phyloP scores from a whole-genome alignment of 2,888 invertebrate species.

The Leucophenga montana region DNA sequence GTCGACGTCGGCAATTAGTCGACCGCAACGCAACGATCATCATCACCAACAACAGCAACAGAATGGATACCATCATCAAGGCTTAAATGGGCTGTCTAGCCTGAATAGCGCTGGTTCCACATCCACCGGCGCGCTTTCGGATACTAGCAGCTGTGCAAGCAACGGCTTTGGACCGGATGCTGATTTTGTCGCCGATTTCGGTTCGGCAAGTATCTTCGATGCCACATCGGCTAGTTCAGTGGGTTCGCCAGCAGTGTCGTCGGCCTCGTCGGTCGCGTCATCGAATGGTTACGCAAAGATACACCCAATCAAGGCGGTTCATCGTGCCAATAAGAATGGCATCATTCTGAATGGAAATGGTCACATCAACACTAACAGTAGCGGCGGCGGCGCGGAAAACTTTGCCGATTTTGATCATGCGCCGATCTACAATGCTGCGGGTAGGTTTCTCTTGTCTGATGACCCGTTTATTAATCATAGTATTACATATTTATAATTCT shows the following conservation, averaged over 20 bases:
- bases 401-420: slow-evolving; percentile 85
- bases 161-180: slow-evolving; percentile 73
- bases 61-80: slow-evolving; percentile 45
- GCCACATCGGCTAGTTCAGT: slow-evolving; percentile 73
- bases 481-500: slow-evolving; percentile 19
- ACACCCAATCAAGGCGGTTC: slow-evolving; percentile 64
- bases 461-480: background rate
- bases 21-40: slow-evolving; percentile 66
- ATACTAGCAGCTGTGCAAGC: slow-evolving; percentile 70
- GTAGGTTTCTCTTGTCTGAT: slow-evolving; percentile 64
- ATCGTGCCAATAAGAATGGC: slow-evolving; percentile 40
- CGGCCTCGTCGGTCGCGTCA: slow-evolving; percentile 58
- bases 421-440: slow-evolving; percentile 78
- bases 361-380: slow-evolving; percentile 30
- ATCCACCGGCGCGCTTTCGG: slow-evolving; percentile 67
- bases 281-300: slow-evolving; percentile 71
- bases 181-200: slow-evolving; percentile 81
- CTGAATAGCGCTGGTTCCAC: slow-evolving; percentile 67
- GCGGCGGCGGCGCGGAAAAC: slow-evolving; percentile 69
- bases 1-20: slow-evolving; percentile 67
- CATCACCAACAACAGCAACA: slow-evolving; percentile 45
- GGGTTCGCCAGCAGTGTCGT: slow-evolving; percentile 61
- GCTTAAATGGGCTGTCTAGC: slow-evolving; percentile 53
- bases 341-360: slow-evolving; percentile 24
- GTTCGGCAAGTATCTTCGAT: slow-evolving; percentile 82